Evolutionary conservation across 1,140 invertebrate genomes (phyloP), one percentile per base, ranked within the genome.

Genomic region (Aporrectodea caliginosa): DNA sequence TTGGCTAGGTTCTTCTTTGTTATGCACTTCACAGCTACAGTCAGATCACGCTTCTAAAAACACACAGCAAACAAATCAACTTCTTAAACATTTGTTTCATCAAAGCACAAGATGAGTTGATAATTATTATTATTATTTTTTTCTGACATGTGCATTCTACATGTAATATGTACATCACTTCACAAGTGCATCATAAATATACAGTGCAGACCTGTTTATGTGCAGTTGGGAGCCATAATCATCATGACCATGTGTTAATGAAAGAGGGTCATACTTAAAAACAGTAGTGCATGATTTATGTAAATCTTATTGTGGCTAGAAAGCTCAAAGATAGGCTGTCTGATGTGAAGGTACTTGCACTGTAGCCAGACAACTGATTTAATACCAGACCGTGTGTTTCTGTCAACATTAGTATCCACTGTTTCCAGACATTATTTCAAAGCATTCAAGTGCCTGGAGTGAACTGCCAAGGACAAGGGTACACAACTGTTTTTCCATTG

Each of bases 1-100:
- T 99, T 99, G 69, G 94, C 93, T 79, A 99, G 90, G 85, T 95
- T 98, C 88, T 98, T 99, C 90, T 99, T 99, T 22, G 95, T 95
- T 72, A 99, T 97, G 86, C 94, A 94, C 90, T 99, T 99, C 71
- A 99, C 97, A 72, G 97, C 97, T 77, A 99, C 96, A 16, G 93
- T 92, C 82, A 93, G 91, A 83, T 93, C 92, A 80, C 92, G 91
- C 89, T 94, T 93, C 97, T 98, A 90, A 69, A 92, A 92, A 81
- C 58, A 81, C 76, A 78, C 72, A 35, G 81, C 83, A 86, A 82
- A 43, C 27, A n/a, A 6, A 1, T 12, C 12, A 35, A 80, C 33
- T 29, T 71, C 0, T 35, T n/a, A n/a, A n/a, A n/a, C n/a, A n/a
- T n/a, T n/a, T n/a, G n/a, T n/a, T n/a, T n/a, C 2, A 77, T 73